Evolutionary conservation across 1,140 invertebrate genomes (phyloP).

Genomic region (Thereuonema tuberculata): DNA sequence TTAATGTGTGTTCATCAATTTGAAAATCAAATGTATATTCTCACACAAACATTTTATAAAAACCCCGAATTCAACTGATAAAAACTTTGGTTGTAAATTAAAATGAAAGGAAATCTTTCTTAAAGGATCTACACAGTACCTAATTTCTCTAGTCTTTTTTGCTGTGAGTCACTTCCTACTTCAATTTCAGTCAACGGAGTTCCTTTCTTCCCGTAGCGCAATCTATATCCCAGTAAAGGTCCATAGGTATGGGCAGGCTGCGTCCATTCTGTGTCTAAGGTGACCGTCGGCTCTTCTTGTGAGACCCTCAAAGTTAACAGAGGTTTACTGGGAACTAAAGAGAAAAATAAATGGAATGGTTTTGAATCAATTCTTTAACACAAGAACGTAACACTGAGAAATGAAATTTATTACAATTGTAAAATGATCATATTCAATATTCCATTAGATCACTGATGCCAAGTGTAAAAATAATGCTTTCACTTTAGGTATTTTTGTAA

Average conservation of each 20-base stretch:
- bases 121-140: too few relatives aligned
- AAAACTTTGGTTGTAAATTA: too few relatives aligned
- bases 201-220: constrained; percentile 55
- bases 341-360: constrained; percentile 1
- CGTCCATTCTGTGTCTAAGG: constrained; percentile 80
- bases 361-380: neutral
- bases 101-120: too few relatives aligned
- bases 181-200: constrained; percentile 49
- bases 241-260: constrained; percentile 76
- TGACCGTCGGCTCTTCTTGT: constrained; percentile 64
- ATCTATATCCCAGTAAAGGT: constrained; percentile 64
- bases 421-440: too few relatives aligned
- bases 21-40: too few relatives aligned
- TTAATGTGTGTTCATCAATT: too few relatives aligned
- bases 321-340: constrained; percentile 63
- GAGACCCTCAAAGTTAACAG: constrained; percentile 63
- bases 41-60: too few relatives aligned
- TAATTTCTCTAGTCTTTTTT: constrained; percentile 43
- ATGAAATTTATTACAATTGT: too few relatives aligned
- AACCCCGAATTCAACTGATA: too few relatives aligned
- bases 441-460: too few relatives aligned
- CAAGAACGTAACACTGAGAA: neutral
- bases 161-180: constrained; percentile 38
- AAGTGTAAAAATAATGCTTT: too few relatives aligned
- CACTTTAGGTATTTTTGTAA: too few relatives aligned